These are phyloP conservation scores for Leptestheria dahalacensis DNA, from an alignment of 1,140 invertebrate species.

Conservation along the genomic window DNA sequence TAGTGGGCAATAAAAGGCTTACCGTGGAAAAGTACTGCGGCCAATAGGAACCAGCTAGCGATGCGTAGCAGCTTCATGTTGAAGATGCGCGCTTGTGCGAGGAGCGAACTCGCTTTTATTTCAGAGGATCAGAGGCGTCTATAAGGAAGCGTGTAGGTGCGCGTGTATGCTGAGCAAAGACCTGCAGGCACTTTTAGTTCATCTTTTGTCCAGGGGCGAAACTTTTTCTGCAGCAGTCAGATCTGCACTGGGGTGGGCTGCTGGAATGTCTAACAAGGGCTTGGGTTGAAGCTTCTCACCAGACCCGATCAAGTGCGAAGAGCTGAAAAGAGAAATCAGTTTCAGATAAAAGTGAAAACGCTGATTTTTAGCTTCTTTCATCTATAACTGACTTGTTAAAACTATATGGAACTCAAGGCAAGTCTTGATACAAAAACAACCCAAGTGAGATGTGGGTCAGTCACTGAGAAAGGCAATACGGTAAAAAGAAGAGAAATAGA, in stretches of 20 bases:
- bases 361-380: too few species aligned
- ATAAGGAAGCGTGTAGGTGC: neutral
- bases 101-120: too few species aligned
- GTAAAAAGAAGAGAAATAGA: neutral
- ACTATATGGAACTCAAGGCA: too few species aligned
- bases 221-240: neutral
- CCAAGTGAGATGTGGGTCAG: neutral
- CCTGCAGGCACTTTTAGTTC: neutral
- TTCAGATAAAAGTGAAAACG: neutral
- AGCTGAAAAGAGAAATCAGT: neutral
- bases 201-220: too few species aligned
- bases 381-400: too few species aligned
- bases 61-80: too few species aligned
- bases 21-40: too few species aligned
- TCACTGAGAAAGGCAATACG: neutral
- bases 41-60: too few species aligned
- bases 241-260: neutral
- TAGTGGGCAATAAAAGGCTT: too few species aligned
- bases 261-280: neutral
- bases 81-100: too few species aligned
- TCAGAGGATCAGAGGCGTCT: neutral
- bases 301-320: neutral
- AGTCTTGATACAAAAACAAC: too few species aligned
- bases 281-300: too few species aligned
- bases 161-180: neutral